Conservation (phyloP, 2,113 vertebrate genomes). For the Phainopepla nitens region DNA sequence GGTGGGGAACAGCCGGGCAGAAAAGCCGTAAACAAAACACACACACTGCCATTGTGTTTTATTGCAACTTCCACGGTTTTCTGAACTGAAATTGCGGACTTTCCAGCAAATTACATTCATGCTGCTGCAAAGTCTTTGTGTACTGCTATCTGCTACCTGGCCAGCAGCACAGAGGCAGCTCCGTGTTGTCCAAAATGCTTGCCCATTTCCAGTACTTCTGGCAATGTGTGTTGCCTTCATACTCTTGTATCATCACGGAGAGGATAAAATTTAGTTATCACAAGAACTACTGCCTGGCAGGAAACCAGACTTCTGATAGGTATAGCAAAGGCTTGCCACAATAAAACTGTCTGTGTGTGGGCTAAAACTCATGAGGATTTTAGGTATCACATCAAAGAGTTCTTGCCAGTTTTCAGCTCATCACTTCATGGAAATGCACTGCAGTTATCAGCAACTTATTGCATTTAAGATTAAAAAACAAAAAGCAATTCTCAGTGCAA, state of each 20-base stretch:
- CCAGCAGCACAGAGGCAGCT: neutral
- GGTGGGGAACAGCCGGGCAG: neutral
- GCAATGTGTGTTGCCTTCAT: neutral
- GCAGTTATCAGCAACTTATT: neutral
- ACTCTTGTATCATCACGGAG: neutral
- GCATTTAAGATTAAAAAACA: neutral
- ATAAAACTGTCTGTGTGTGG: neutral
- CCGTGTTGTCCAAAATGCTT: neutral
- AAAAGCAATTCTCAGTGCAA: conserved; percentile 4
- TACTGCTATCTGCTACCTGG: neutral
- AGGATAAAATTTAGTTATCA: neutral
- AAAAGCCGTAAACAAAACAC: neutral
- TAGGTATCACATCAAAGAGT: neutral
- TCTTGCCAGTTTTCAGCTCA: neutral
- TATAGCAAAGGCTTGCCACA: neutral
- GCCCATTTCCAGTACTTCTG: neutral
- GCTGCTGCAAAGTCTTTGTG: neutral
- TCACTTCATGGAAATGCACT: neutral
- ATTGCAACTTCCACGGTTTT: neutral
- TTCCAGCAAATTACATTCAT: neutral
- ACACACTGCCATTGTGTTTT: neutral
- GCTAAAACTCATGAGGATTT: neutral
- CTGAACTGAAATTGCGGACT: neutral
- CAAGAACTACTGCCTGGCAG: neutral
- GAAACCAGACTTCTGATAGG: neutral